A percentile compares a stretch with the other conserved stretches of the same genome.
Conservation (phyloP, 2,113 vertebrate genomes). For the Menura novaehollandiae region DNA sequence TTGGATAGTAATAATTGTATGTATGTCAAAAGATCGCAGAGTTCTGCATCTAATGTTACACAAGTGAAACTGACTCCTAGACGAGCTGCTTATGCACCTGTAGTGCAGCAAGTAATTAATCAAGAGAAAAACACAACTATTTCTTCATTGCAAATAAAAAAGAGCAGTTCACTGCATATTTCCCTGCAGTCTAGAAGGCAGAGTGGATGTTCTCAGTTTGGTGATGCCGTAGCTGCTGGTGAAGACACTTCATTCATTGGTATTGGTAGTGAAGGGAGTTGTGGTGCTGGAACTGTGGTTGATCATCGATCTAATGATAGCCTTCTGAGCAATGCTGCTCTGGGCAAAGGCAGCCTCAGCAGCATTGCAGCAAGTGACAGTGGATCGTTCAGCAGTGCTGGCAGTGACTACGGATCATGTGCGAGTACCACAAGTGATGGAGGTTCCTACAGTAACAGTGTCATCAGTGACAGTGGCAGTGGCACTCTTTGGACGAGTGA, state of each 20-base stretch:
- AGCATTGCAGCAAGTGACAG: constrained; percentile 62
- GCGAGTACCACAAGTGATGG: constrained; percentile 76
- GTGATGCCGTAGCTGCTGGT: not conserved
- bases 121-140: constrained; percentile 69
- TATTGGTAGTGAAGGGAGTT: not conserved
- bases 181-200: constrained; percentile 80
- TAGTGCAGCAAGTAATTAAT: constrained; percentile 72
- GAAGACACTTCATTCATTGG: constrained; percentile 36
- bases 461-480: constrained; percentile 67
- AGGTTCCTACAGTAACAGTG: constrained; percentile 81
- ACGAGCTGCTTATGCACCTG: constrained; percentile 65
- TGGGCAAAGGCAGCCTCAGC: constrained; percentile 29
- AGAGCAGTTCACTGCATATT: constrained; percentile 86
- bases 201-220: constrained; percentile 53
- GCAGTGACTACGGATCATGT: constrained; percentile 74
- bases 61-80: constrained; percentile 82
- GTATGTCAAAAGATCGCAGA: constrained; percentile 66
- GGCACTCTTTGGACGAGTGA: constrained; percentile 41
- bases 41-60: constrained; percentile 70
- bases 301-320: constrained; percentile 4
- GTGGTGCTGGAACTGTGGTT: not conserved
- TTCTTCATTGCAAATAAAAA: constrained; percentile 79
- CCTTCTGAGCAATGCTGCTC: constrained; percentile 4
- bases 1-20: constrained; percentile 62
- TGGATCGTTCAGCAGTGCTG: constrained; percentile 66